These are phyloP conservation scores for Syritta pipiens DNA, from an alignment of 2,888 invertebrate genomes.

Conservation along the genomic window DNA sequence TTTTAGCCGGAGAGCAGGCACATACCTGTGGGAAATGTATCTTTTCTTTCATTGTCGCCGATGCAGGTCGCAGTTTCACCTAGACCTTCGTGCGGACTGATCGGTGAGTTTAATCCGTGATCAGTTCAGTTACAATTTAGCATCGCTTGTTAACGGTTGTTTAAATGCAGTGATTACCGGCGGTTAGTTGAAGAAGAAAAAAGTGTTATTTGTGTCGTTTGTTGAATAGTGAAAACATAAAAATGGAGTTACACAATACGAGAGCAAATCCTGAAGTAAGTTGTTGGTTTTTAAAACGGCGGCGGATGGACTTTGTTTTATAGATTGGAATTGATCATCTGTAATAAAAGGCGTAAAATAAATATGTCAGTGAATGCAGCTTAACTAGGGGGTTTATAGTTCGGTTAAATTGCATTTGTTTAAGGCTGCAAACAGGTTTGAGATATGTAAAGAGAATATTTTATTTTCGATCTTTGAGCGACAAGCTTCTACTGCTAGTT, in stretches of 20 bases:
- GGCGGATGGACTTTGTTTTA: no score
- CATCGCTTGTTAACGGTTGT: conserved; percentile 32
- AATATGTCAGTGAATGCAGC: no score
- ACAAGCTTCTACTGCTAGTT: no score
- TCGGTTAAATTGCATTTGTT: no score
- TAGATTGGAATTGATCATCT: no score
- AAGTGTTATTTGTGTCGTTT: neutral
- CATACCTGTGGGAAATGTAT: conserved; percentile 32
- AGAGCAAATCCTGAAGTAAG: conserved; percentile 24
- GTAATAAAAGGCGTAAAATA: no score
- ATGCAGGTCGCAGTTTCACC: conserved; percentile 56
- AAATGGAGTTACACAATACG: conserved; percentile 39
- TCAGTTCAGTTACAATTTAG: conserved; percentile 47
- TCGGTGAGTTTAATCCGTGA: conserved; percentile 7
- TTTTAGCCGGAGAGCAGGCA: conserved; percentile 42
- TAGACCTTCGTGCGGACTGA: conserved; percentile 28
- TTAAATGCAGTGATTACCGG: neutral
- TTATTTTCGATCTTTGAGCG: no score
- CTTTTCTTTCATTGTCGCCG: conserved; percentile 43
- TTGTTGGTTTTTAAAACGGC: no score
- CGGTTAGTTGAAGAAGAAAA: neutral
- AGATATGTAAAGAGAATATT: no score
- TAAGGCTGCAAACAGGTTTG: no score
- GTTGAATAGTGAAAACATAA: neutral
- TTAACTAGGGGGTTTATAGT: no score